Conservation (phyloP, 2,113 vertebrate species). For the Nansenia antarctica region DNA sequence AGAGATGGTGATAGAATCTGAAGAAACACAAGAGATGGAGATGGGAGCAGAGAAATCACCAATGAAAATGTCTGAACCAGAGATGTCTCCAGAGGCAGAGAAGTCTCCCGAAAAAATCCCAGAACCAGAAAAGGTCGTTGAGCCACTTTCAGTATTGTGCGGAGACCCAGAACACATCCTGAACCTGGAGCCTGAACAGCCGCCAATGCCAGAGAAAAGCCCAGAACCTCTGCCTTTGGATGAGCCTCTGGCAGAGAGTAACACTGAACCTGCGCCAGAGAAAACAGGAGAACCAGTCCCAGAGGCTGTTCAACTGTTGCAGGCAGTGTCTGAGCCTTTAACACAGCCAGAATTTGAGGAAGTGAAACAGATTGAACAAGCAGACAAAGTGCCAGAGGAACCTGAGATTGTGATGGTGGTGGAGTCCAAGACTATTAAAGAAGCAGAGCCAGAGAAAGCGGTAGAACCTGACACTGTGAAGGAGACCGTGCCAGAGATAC, state of each 20-base stretch:
- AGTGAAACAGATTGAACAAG: background rate
- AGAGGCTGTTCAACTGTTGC: constrained; percentile 16
- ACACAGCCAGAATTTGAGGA: background rate
- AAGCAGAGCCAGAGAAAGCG: background rate
- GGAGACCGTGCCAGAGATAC: background rate
- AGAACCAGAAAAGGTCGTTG: constrained; percentile 47
- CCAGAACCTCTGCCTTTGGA: constrained; percentile 45
- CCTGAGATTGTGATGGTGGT: background rate
- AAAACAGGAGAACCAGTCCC: constrained; percentile 37
- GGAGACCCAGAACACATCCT: constrained; percentile 36
- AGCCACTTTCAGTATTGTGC: constrained; percentile 18
- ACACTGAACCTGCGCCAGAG: constrained; percentile 51
- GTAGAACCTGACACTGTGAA: constrained; percentile 1
- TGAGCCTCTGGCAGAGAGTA: constrained; percentile 40
- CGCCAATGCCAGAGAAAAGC: constrained; percentile 44
- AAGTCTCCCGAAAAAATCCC: background rate
- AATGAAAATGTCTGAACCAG: constrained; percentile 23
- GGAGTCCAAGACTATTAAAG: constrained; percentile 10
- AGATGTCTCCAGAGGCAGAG: constrained; percentile 7
- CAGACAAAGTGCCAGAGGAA: background rate
- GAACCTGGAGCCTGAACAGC: constrained; percentile 28
- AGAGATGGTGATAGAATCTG: constrained; percentile 25
- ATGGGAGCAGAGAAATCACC: background rate
- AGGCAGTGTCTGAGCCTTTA: constrained; percentile 17
- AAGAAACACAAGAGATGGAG: constrained; percentile 23